Evolutionary conservation across 2,797 vertebrate species (phyloP).

Genomic region (Malurus splendens): DNA sequence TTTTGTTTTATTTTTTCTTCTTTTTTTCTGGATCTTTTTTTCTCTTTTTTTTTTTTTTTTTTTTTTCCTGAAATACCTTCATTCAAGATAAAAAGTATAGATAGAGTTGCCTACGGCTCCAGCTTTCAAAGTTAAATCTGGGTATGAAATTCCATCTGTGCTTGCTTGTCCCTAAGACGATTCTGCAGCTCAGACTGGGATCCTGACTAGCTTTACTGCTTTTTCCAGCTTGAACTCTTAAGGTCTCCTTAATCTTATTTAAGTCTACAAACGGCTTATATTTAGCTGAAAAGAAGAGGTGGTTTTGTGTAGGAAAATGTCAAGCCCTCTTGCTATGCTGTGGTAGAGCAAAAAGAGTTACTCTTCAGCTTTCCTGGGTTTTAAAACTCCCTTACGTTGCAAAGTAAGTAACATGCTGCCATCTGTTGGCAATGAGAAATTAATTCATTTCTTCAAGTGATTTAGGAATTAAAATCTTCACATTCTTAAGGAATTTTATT

Average conservation of each 20-base stretch:
- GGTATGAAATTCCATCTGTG: neutral
- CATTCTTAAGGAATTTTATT: neutral
- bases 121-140: neutral
- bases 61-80: accelerated
- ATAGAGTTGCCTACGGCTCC: neutral
- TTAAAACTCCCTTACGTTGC: neutral
- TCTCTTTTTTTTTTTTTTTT: neutral
- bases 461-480: neutral
- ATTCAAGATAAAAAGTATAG: neutral
- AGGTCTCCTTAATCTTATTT: conserved; percentile 38
- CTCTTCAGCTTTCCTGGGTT: neutral
- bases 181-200: conserved; percentile 13
- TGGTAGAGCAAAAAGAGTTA: neutral
- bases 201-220: conserved; percentile 13
- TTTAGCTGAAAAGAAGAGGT: conserved; percentile 29
- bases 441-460: neutral
- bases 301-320: conserved; percentile 12
- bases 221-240: conserved; percentile 30
- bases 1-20: neutral
- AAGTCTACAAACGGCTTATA: conserved; percentile 9
- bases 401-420: conserved; percentile 38
- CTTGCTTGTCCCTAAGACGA: conserved; percentile 4
- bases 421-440: conserved; percentile 14
- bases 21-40: accelerated
- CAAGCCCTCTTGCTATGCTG: neutral